Evolutionary conservation across 2,113 vertebrate genomes (phyloP).

Genomic region (Cygnus buccinator): DNA sequence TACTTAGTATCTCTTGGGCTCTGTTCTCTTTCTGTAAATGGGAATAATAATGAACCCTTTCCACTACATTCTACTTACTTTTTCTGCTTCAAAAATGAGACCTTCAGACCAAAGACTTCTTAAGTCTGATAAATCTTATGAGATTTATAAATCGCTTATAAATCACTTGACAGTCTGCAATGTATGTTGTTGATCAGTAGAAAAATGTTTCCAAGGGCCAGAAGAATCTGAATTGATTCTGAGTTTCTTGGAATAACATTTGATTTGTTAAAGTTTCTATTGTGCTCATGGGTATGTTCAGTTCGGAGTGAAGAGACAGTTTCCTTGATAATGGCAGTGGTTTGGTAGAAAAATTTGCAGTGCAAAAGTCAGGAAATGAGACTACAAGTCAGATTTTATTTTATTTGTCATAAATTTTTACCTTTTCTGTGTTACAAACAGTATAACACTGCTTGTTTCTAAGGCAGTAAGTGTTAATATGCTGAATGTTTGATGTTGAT

Average conservation of each 20-base stretch:
- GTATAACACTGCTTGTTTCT: not conserved
- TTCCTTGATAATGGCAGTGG: not conserved
- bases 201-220: not conserved
- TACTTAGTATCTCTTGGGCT: not conserved
- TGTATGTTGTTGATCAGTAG: not conserved
- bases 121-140: not conserved
- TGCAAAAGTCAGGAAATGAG: not conserved
- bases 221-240: not conserved
- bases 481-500: not conserved
- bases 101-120: not conserved
- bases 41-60: not conserved
- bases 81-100: slow-evolving; percentile 1
- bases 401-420: not conserved
- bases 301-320: not conserved
- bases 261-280: not conserved
- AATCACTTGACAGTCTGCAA: not conserved
- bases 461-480: not conserved
- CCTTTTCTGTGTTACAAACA: not conserved
- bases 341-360: not conserved
- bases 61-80: not conserved
- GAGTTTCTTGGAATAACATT: not conserved
- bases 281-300: not conserved
- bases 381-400: not conserved
- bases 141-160: not conserved
- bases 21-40: slow-evolving; percentile 1